Evolutionary conservation across 2,888 invertebrate genomes (phyloP).

Genomic region (Caenorhabditis drosophilae): DNA sequence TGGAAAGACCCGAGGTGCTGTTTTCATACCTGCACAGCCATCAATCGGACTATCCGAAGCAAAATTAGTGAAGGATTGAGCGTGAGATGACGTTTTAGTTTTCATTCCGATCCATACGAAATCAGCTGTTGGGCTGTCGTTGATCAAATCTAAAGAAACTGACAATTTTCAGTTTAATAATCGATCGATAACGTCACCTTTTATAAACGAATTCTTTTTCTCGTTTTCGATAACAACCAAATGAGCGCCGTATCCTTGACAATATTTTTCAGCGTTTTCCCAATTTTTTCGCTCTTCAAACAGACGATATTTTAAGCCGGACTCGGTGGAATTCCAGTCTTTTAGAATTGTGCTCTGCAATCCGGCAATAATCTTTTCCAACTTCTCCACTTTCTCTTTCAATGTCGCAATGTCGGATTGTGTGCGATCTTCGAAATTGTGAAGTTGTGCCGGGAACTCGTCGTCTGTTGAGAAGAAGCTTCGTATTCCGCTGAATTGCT

Average conservation of each 20-base stretch:
- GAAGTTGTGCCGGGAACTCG: slow-evolving; percentile 30
- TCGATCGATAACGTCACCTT: too few relatives aligned
- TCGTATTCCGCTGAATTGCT: slow-evolving; percentile 23
- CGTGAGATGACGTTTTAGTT: slow-evolving; percentile 43
- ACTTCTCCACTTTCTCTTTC: slow-evolving; percentile 21
- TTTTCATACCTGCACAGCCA: slow-evolving; percentile 36
- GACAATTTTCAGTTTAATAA: slow-evolving; percentile 9
- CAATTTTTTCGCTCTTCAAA: slow-evolving; percentile 52
- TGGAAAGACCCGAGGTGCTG: too few relatives aligned
- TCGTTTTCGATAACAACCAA: slow-evolving; percentile 51
- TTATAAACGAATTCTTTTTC: slow-evolving; percentile 47
- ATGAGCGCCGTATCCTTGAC: slow-evolving; percentile 48
- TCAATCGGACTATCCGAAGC: slow-evolving; percentile 44
- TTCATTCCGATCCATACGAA: slow-evolving; percentile 59
- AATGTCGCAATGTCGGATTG: slow-evolving; percentile 19
- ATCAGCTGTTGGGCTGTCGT: slow-evolving; percentile 32
- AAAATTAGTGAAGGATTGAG: slow-evolving; percentile 43
- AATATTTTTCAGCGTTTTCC: slow-evolving; percentile 49
- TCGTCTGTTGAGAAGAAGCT: slow-evolving; percentile 37
- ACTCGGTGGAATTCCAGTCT: slow-evolving; percentile 51
- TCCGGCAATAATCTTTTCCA: slow-evolving; percentile 28
- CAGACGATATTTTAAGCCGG: slow-evolving; percentile 48
- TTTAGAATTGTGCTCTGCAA: slow-evolving; percentile 32
- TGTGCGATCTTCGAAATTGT: slow-evolving; percentile 24
- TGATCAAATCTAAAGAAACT: slow-evolving; percentile 21